Base-by-base conservation (phyloP, 2,113 vertebrate species). In the Corydoras sp. region DNA sequence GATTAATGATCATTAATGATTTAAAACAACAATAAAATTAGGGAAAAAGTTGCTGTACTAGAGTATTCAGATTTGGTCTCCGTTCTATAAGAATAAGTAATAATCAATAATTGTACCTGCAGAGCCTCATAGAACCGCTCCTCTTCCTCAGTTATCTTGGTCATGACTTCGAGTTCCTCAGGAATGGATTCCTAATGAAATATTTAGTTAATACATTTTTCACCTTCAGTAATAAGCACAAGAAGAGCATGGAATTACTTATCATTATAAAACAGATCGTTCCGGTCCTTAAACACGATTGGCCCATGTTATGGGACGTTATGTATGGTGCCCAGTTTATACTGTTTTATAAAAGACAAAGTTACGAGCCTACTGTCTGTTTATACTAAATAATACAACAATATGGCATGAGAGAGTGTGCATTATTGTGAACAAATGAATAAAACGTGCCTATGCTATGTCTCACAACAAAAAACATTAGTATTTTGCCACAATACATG, bases 91-190 rank as follows among this genome's bases (percentile, higher is more conserved):
- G 18, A 24, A 24, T 24, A 24, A 24, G 18, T 24, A 24, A 55
- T 2, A 2, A 56, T 14, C 3, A 64, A 18, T 2, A 10, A 48
- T 61, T 69, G 56, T 24, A 90, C 90, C 87, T 85, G 79, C 0
- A 89, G 65, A 61, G 87, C 79, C 4, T 60, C 78, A 68, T 78
- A 85, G 62, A 88, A 75, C 0, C 75, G 83, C 49, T 89, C 83
- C 68, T 89, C 84, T 72, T 85, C 53, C 18, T 88, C 84, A 5
- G 81, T 35, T 48, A 88, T 82, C 29, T 81, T 82, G 14, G 85
- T 83, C 60, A 88, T 80, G 50, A 74, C 82, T 10, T 89, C 88
- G 65, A 82, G 84, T 10, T 84, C 78, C 24, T 75, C 69, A 8
- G 35, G 68, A 32, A 82, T 74, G 18, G 62, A 50, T 53, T 90